Conservation (phyloP, 1,140 invertebrate species). For the Zaprionus capensis region DNA sequence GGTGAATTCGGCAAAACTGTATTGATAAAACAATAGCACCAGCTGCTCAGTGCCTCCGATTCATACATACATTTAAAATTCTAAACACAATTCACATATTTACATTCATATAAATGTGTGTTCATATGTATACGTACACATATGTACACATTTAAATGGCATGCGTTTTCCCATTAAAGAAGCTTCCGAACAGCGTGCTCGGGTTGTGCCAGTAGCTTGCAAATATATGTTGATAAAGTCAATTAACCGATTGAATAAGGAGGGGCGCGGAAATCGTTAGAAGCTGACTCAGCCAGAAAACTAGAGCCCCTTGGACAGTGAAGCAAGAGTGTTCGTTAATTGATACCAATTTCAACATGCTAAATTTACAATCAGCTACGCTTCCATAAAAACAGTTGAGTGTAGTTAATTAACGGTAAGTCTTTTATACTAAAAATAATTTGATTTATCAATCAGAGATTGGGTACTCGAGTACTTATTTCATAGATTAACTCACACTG, state of each 20-base stretch:
- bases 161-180: conserved; percentile 38
- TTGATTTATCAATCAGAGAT: background rate
- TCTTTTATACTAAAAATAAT: background rate
- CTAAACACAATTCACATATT: conserved; percentile 43
- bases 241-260: conserved; percentile 61
- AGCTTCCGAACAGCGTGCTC: conserved; percentile 12
- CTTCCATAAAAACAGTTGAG: background rate
- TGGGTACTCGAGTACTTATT: background rate
- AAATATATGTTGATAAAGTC: conserved; percentile 75
- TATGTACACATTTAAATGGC: conserved; percentile 31
- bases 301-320: conserved; percentile 56
- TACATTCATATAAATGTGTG: conserved; percentile 1
- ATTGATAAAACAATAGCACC: conserved; percentile 48
- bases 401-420: background rate
- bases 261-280: conserved; percentile 64
- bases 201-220: conserved; percentile 33
- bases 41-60: conserved; percentile 11
- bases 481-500: too few relatives aligned
- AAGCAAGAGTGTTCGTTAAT: conserved; percentile 24
- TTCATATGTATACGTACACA: background rate
- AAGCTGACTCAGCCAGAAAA: conserved; percentile 69
- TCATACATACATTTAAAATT: conserved; percentile 61
- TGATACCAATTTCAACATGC: conserved; percentile 9
- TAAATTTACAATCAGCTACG: background rate
- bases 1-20: conserved; percentile 14